Evolutionary conservation across 2,113 vertebrate genomes (phyloP), one percentile per base, ranked within the genome.

Genomic region (Barbus barbus): DNA sequence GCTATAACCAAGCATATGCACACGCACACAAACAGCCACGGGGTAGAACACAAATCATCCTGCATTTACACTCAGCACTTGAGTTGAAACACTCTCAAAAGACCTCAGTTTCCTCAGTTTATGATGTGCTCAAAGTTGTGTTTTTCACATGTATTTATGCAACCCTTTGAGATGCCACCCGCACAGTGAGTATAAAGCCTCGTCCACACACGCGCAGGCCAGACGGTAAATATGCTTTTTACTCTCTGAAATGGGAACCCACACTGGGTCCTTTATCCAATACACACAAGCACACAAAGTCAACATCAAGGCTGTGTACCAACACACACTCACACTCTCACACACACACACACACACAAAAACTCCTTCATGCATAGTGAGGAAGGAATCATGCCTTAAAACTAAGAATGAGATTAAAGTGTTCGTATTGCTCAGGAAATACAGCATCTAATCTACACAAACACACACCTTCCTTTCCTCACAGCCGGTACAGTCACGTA

Each of bases 311-410:
- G 56, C 33, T 78, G 76, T 24, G 9, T 38, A 44, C 36, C 33
- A 38, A 74, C 81, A 72, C 33, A 75, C 79, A 26, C 78, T 61
- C 56, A 85, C n/a, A n/a, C n/a, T n/a, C 63, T 9, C 75, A 51
- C 9, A 46, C 61, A 26, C 75, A 51, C 9, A 46, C 60, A n/a
- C n/a, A n/a, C n/a, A n/a, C n/a, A n/a, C n/a, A n/a, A n/a, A n/a
- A n/a, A 53, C 61, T 31, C 61, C 63, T 33, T 33, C 28, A 67
- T 67, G 36, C 69, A 72, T 20, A 79, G 3, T 8, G 4, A 78
- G 22, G 14, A 61, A 58, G n/a, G 77, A 16, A 60, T 60, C 75
- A 38, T 78, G 75, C 53, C 75, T 60, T 78, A 36, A 60, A 53
- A 60, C 48, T n/a, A n/a, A 78, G 75, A 1, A 22, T 60, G 13